Base-by-base conservation (phyloP, 2,797 vertebrate species). In the Clarias fuscus region DNA sequence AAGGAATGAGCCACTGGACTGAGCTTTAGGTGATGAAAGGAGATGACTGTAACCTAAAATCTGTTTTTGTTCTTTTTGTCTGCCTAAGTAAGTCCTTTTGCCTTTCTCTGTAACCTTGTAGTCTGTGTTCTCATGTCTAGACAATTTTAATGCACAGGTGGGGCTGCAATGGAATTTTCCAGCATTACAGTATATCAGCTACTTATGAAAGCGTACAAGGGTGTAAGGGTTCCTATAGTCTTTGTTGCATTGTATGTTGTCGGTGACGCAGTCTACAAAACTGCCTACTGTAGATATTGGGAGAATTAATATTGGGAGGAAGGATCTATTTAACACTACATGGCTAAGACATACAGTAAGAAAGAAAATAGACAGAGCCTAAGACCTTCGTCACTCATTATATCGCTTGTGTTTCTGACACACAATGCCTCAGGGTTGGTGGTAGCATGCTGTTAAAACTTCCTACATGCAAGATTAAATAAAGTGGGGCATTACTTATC, bases 401-500 rank as follows among this genome's bases (percentile, higher is more conserved):
- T 20, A 72, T 56, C 61, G 37, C 56, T 78, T 83, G 62, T 76
- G 80, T 68, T 68, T 40, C 61, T 22, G 30, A 53, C 56, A 24
- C 24, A 86, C 71, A 59, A 20, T 70, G 18, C 40, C 48, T 22
- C 33, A 7, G 71, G 62, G 27, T 11, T 76, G 85, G 30, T 22
- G 71, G 48, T 84, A 65, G 68, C 75, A 56, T 30, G 27, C 83
- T 67, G 83, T 33, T 68, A 40, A 84, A 82, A 82, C 48, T n/a
- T 22, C 53, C 77, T 82, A 68, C 79, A 64, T 53, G 33, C 67
- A 58, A 82, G n/a, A 87, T 62, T 8, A 56, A 75, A 58, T 83
- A 67, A 72, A 72, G 67, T 40, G 61, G 68, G 33, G 61, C n/a
- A 75, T 87, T 87, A 75, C 67, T 73, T 87, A 82, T 87, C 61